Base-by-base conservation (phyloP, 2,113 vertebrate genomes). In the Mormoops blainvillei region DNA sequence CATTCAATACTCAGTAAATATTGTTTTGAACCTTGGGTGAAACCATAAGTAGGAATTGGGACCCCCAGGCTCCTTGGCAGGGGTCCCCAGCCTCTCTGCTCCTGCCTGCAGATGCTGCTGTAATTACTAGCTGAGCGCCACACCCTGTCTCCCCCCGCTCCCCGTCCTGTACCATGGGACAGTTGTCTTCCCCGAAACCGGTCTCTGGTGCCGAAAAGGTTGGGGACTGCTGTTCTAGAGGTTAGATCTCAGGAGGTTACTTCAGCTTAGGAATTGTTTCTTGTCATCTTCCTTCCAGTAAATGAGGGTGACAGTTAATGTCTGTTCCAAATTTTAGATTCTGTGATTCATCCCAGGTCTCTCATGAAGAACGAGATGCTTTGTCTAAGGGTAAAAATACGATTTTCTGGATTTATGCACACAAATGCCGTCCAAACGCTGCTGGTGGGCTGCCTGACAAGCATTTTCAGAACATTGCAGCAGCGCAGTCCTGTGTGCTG, bases 301-400 rank as follows among this genome's bases (percentile, higher is more conserved):
- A 78, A 73, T 38, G 50, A 93, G 15, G 84, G 41, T 71, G 68
- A 54, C 68, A 33, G 78, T 63, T 28, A 48, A 12, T 38, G 45
- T 95, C 52, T 61, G 82, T 56, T 76, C 50, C 58, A 97, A 36
- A 67, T n/a, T 70, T 78, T 73, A 81, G 56, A 33, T 19, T 90
- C 91, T 85, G 6, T 70, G 48, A 52, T 77, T 85, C 56, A 31
- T 82, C 58, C 67, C 84, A 31, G 10, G 48, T 65, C 83, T 84
- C 31, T 95, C 81, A 13, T 6, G 16, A 83, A 84, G 77, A 92
- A 45, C 26, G 8, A 54, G 52, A 22, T 58, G n/a, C 65, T 96
- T 63, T 89, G 31, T 36, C 22, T 77, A 22, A 68, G 87, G 68
- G 11, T 18, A 26, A 10, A 56, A 76, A 65, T 36, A 18, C 4